Conservation (phyloP, 2,888 invertebrate genomes). For the Perdita meconis region DNA sequence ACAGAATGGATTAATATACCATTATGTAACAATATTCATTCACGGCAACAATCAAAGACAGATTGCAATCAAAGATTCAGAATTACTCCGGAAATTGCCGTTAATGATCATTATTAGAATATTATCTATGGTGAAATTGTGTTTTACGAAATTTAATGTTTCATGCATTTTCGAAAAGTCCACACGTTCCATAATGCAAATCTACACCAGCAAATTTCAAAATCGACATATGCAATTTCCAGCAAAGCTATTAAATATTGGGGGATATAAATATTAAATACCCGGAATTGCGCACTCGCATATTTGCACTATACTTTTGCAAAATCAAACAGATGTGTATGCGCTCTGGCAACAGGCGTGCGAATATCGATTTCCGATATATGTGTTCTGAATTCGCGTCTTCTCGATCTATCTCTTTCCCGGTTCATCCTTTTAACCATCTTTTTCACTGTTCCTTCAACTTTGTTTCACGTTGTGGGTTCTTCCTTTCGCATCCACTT, state of each 20-base stretch:
- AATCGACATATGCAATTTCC: constrained; percentile 1
- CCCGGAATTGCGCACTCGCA: neutral
- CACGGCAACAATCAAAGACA: neutral
- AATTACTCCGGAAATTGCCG: neutral
- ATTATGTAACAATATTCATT: constrained; percentile 17
- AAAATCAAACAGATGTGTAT: constrained; percentile 66
- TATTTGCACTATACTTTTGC: constrained; percentile 37
- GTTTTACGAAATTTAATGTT: neutral
- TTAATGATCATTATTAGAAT: neutral
- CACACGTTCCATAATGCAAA: neutral
- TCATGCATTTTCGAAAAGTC: neutral
- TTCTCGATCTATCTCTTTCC: constrained; percentile 26
- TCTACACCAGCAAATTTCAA: neutral
- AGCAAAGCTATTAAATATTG: neutral
- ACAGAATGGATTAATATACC: constrained; percentile 36
- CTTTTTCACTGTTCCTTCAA: neutral
- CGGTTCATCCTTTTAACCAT: constrained; percentile 7
- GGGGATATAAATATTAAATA: neutral
- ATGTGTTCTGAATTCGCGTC: constrained; percentile 32
- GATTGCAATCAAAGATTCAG: neutral
- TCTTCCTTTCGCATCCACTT: neutral
- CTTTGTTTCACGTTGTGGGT: neutral
- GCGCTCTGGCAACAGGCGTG: constrained; percentile 65
- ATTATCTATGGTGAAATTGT: neutral
- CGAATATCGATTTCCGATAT: constrained; percentile 68